Evolutionary conservation across 2,113 vertebrate species (phyloP), one percentile per base, ranked within the genome.

Genomic region (Sinocyclocheilus rhinocerous): DNA sequence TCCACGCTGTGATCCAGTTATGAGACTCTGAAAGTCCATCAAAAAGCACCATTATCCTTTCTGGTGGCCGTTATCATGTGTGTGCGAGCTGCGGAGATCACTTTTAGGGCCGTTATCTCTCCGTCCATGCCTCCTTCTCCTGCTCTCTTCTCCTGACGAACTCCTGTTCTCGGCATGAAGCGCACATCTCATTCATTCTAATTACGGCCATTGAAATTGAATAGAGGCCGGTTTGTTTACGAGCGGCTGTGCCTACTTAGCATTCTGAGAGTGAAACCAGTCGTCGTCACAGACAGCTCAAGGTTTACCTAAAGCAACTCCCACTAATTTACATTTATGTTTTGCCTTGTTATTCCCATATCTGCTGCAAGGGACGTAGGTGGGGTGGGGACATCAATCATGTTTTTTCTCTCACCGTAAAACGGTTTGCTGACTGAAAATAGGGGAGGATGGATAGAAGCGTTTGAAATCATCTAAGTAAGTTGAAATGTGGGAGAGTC

Each of bases 261-360:
- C 87, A 91, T 91, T 90, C 90, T 20, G 70, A 70, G 5, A 81
- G 85, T 48, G 76, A 85, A 85, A 84, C 63, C 59, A 84, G 85
- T 88, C 61, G 77, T 91, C 87, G 87, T 75, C 67, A 84, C 86
- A 80, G 81, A 76, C 88, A 76, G 72, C 77, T 86, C 75, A 50
- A 84, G 88, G 84, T 91, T 89, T 91, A 92, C 91, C 91, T 89
- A 87, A 85, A 90, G 87, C 88, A 83, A 87, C 80, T 89, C 77
- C 55, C 24, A 59, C 86, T 88, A 73, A 91, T 91, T 90, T 91
- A 85, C 88, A 87, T 91, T 89, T 90, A 81, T 87, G 86, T 88
- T 88, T 81, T 61, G 82, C 84, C 78, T 80, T 83, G 81, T 85
- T 88, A 90, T 90, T 91, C 86, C 83, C 86, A 89, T 89, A 87